phyloP scores from a whole-genome alignment of 2,113 vertebrate species.

The Proteles cristata region DNA sequence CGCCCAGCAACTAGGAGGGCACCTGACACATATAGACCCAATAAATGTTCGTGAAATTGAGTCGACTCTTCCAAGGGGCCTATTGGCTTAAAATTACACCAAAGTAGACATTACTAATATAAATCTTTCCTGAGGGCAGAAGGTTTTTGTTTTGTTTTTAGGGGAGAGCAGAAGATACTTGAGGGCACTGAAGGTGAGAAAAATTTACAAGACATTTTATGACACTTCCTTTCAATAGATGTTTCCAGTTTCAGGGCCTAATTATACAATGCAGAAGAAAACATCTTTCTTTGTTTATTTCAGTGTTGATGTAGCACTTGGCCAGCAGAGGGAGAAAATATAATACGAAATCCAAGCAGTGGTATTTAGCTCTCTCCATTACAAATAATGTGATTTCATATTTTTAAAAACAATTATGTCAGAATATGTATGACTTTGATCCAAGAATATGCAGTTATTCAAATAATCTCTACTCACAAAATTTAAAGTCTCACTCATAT shows the following conservation, averaged over 20 bases:
- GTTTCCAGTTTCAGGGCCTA: constrained; percentile 33
- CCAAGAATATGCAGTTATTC: constrained; percentile 46
- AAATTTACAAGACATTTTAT: constrained; percentile 53
- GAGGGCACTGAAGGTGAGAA: constrained; percentile 17
- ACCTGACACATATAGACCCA: background rate
- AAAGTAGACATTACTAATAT: constrained; percentile 60
- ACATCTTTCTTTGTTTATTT: constrained; percentile 63
- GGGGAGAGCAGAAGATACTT: background rate
- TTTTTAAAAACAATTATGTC: background rate
- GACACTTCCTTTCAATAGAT: background rate
- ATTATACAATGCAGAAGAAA: constrained; percentile 30
- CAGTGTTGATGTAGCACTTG: constrained; percentile 61
- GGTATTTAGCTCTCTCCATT: background rate
- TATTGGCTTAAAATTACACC: constrained; percentile 51
- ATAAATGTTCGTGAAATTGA: constrained; percentile 55
- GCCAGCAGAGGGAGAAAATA: constrained; percentile 88
- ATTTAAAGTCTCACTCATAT: background rate
- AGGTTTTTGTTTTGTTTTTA: constrained; percentile 14
- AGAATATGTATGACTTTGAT: constrained; percentile 51
- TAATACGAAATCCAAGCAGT: constrained; percentile 66
- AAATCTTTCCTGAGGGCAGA: constrained; percentile 49
- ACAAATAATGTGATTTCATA: background rate
- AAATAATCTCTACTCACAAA: constrained; percentile 1
- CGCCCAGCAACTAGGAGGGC: background rate
- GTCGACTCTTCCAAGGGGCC: background rate